Conservation (phyloP, 2,113 vertebrate species). For the Clinocottus analis region DNA sequence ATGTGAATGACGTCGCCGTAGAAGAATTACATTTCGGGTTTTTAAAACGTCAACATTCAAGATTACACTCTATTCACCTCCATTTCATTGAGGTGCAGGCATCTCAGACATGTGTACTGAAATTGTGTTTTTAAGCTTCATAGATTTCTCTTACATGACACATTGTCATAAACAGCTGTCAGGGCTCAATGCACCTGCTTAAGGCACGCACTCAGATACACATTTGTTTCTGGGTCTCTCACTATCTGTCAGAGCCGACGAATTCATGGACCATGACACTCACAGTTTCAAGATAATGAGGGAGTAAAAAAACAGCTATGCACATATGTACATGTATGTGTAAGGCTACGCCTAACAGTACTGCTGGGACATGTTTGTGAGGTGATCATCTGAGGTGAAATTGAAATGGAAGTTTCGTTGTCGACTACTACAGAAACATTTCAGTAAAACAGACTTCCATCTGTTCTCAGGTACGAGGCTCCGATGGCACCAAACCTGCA, state of each 20-base stretch:
- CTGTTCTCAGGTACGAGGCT: slow-evolving; percentile 83
- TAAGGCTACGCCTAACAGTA: not conserved
- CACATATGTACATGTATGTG: not conserved
- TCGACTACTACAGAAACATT: not conserved
- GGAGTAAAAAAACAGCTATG: not conserved
- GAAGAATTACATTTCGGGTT: not conserved
- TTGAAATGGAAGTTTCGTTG: not conserved
- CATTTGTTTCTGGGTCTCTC: not conserved
- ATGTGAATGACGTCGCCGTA: not conserved
- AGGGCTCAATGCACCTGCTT: not conserved
- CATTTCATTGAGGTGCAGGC: not conserved
- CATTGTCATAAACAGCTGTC: not conserved
- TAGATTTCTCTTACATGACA: not conserved
- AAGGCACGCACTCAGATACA: not conserved
- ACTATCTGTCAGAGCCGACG: not conserved
- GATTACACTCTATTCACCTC: not conserved
- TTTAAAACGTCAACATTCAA: not conserved
- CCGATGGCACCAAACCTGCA: slow-evolving; percentile 83
- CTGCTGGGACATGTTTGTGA: not conserved
- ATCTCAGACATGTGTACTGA: not conserved
- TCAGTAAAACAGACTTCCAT: not conserved
- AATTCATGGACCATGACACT: not conserved
- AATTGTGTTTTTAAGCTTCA: not conserved
- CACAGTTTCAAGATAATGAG: not conserved
- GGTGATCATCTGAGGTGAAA: not conserved